Percentiles rank a stretch among this genome's conserved stretches.
Conservation (phyloP, 2,797 vertebrate species). For the Spinus pinus region DNA sequence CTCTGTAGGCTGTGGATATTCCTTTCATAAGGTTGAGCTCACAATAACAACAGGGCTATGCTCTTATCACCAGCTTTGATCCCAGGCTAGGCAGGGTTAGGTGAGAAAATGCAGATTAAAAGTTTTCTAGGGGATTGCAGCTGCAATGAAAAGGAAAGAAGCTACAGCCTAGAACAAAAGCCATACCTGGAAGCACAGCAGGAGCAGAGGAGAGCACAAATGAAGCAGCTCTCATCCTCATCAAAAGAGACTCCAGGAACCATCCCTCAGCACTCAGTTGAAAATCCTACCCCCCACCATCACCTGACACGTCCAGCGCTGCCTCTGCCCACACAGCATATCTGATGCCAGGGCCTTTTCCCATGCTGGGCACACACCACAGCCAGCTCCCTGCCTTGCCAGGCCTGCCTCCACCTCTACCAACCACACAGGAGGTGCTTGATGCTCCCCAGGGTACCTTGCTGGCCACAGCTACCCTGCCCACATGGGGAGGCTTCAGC, state of each 20-base stretch:
- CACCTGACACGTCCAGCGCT: not conserved
- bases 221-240: not conserved
- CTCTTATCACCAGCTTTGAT: not conserved
- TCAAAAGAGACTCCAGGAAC: not conserved
- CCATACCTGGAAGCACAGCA: not conserved
- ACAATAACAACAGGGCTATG: not conserved
- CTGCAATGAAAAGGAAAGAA: not conserved
- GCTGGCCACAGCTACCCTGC: accelerated
- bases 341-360: not conserved
- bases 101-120: not conserved
- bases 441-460: not conserved
- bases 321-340: not conserved
- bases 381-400: not conserved
- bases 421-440: accelerated
- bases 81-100: not conserved
- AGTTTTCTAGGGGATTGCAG: not conserved
- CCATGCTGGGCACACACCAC: not conserved
- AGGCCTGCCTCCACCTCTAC: not conserved
- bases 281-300: not conserved
- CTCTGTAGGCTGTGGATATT: not conserved
- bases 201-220: not conserved
- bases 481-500: not conserved
- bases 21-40: not conserved
- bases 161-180: not conserved
- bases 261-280: not conserved